Conservation (phyloP, 2,113 vertebrate genomes). For the Bos taurus region DNA sequence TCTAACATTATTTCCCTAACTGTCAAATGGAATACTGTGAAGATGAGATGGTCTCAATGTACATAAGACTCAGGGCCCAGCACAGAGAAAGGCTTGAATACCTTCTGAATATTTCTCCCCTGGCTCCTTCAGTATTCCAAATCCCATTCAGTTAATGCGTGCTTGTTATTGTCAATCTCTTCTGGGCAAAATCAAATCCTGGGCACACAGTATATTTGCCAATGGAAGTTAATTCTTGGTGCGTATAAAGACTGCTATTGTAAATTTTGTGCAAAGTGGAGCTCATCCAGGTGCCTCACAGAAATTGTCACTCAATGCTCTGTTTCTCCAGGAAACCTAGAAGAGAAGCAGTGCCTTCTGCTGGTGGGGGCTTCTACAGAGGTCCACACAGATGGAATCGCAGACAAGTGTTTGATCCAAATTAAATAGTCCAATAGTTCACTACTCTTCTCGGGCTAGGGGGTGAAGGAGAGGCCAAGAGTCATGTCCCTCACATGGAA, state of each 20-base stretch:
- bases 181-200: not conserved
- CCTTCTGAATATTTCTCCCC: not conserved
- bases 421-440: not conserved
- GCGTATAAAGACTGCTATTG: not conserved
- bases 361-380: not conserved
- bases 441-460: not conserved
- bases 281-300: not conserved
- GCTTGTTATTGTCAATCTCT: not conserved
- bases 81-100: not conserved
- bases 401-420: not conserved
- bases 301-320: accelerated
- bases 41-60: not conserved
- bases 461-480: not conserved
- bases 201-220: not conserved
- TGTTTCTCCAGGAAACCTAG: not conserved
- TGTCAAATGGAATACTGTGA: not conserved
- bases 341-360: not conserved
- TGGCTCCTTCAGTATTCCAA: not conserved
- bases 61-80: not conserved
- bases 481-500: not conserved
- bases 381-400: not conserved
- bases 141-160: not conserved
- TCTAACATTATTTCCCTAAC: not conserved
- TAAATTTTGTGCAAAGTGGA: not conserved
- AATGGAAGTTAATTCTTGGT: not conserved